phyloP scores from a whole-genome alignment of 2,113 vertebrate genomes.

The Craseonycteris thonglongyai region DNA sequence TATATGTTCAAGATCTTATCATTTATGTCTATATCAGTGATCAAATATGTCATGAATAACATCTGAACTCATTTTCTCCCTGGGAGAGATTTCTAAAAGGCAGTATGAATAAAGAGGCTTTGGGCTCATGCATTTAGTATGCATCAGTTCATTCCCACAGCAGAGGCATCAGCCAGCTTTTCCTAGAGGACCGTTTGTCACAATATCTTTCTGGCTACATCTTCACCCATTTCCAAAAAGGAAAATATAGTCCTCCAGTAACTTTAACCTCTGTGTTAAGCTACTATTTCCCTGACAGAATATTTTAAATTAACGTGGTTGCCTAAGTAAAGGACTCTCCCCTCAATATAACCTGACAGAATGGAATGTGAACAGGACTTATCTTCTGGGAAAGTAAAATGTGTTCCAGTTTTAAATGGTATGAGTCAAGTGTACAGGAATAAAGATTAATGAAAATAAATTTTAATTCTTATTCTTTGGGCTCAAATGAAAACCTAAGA shows the following conservation, averaged over 20 bases:
- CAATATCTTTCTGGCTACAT: background rate
- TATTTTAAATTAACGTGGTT: background rate
- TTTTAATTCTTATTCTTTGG: constrained; percentile 12
- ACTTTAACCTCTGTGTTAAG: background rate
- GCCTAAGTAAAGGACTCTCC: background rate
- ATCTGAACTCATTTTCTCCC: background rate
- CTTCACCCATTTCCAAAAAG: background rate
- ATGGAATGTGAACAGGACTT: background rate
- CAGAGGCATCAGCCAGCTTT: background rate
- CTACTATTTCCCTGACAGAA: background rate
- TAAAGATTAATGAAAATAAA: constrained; percentile 32
- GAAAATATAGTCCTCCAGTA: background rate
- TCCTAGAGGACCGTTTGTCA: background rate
- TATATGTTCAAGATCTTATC: background rate
- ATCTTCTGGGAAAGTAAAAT: background rate
- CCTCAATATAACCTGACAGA: background rate
- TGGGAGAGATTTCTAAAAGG: constrained; percentile 4
- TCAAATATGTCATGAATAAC: background rate
- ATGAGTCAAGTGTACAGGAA: background rate
- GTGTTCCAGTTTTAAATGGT: constrained; percentile 29
- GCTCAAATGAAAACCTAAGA: constrained; percentile 30
- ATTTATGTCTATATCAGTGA: background rate
- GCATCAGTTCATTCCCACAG: background rate
- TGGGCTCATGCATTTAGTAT: background rate
- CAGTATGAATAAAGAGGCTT: background rate